Conservation (phyloP, 1,140 invertebrate species). For the Fopius arisanus region DNA sequence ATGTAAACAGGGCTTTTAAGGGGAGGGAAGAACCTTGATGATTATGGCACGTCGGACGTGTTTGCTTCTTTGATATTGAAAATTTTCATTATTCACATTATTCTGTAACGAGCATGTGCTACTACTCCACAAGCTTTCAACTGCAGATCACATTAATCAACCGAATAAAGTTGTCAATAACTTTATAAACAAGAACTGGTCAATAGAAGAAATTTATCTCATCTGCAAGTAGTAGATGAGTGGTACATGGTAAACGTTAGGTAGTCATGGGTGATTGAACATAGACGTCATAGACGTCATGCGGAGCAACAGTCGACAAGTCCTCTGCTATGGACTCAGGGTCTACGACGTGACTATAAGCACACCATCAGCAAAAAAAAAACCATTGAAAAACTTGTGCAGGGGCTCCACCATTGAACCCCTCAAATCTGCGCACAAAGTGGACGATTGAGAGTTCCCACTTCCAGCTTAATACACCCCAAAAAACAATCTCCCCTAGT, state of each 20-base stretch:
- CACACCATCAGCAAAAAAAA: neutral
- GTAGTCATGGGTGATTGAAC: too few relatives aligned
- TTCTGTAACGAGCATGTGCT: neutral
- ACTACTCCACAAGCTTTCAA: too few relatives aligned
- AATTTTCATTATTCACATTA: neutral
- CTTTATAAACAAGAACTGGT: too few relatives aligned
- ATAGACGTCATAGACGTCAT: too few relatives aligned
- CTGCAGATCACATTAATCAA: neutral
- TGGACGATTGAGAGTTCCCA: neutral
- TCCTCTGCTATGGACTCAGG: neutral
- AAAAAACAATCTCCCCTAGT: neutral
- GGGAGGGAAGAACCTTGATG: neutral
- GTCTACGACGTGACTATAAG: neutral
- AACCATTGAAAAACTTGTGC: neutral
- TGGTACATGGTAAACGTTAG: too few relatives aligned
- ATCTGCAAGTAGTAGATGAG: too few relatives aligned
- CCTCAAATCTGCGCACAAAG: neutral
- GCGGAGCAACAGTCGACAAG: too few relatives aligned
- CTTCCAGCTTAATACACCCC: neutral
- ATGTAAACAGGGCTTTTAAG: neutral
- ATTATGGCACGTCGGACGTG: neutral
- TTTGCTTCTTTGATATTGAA: neutral
- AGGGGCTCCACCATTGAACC: too few relatives aligned
- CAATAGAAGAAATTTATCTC: too few relatives aligned
- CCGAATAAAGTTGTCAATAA: too few relatives aligned